Evolutionary conservation across 2,113 vertebrate genomes (phyloP), one percentile per base, ranked within the genome.

Genomic region (Addax nasomaculatus): DNA sequence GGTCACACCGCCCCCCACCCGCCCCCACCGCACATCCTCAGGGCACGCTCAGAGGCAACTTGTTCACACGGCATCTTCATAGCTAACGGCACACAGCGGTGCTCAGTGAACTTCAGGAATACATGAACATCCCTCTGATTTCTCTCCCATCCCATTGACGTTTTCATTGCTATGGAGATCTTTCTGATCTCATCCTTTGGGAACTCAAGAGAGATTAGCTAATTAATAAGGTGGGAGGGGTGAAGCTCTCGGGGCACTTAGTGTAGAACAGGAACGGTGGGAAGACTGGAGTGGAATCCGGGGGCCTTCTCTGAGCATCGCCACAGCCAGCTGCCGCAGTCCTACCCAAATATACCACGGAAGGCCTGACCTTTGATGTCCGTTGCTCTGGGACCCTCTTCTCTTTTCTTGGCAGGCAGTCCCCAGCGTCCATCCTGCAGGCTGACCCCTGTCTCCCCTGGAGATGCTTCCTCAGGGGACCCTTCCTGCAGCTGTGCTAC

Each of bases 191-290:
- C 94, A 97, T 55, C 73, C 21, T 81, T 36, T n/a, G 49, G 70
- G 62, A 95, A 97, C 95, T 86, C 92, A 90, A 92, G 23, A 91
- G 86, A 70, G 87, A 96, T 97, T 84, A 96, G 94, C 88, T 98
- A 89, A 96, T 90, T 85, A 95, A 80, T 76, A n/a, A 90, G 78
- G 80, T 2, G 3, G 33, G 51, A n/a, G 16, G 51, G 51, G n/a
- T 6, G 60, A 89, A 49, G 51, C 62, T 93, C 45, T 73, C 12
- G 39, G 45, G 43, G 84, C 79, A 62, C 21, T 51, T 96, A 93
- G 93, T 85, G 85, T 92, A 89, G 92, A 91, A 93, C 90, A 92
- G 90, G 85, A 84, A 84, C 13, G 62, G 70, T 43, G 36, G 36
- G 58, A 39, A 76, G 78, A 21, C 29, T 19, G 45, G 45, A 29